A percentile compares a stretch with the other conserved stretches of the same genome.
Conservation (phyloP, 2,888 invertebrate genomes). For the Apocheima hispidaria region DNA sequence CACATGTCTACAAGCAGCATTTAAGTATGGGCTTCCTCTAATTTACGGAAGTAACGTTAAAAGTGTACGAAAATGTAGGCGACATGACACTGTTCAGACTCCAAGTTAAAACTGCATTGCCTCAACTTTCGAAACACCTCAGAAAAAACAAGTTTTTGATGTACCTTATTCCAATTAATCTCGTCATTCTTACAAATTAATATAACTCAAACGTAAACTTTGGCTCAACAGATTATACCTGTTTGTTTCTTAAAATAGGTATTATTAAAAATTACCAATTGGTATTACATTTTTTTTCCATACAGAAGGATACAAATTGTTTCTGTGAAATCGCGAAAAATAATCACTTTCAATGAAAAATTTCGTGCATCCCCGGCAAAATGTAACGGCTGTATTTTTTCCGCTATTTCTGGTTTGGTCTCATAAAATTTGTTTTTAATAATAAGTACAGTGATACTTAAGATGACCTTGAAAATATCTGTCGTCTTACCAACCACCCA, state of each 20-base stretch:
- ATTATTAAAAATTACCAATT: too few species aligned
- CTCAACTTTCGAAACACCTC: slow-evolving; percentile 69
- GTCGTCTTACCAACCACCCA: too few species aligned
- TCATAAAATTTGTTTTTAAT: too few species aligned
- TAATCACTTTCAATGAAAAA: too few species aligned
- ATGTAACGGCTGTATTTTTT: too few species aligned
- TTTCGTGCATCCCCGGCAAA: too few species aligned
- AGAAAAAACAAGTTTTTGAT: slow-evolving; percentile 54
- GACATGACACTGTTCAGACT: slow-evolving; percentile 53
- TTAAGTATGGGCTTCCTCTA: slow-evolving; percentile 39
- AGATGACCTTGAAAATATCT: too few species aligned
- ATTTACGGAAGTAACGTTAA: slow-evolving; percentile 41
- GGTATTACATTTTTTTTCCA: too few species aligned
- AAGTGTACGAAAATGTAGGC: slow-evolving; percentile 42
- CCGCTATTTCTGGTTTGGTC: too few species aligned
- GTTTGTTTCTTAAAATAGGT: not conserved
- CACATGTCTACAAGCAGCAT: slow-evolving; percentile 7
- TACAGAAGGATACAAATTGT: too few species aligned
- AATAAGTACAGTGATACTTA: too few species aligned
- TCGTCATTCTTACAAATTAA: slow-evolving; percentile 16
- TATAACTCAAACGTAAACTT: slow-evolving; percentile 19
- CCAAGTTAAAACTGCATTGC: slow-evolving; percentile 67
- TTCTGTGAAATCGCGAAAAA: too few species aligned
- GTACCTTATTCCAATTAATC: slow-evolving; percentile 39
- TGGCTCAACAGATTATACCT: not conserved